These are phyloP conservation scores for Cliona cf. orientalis DNA, from an alignment of 37 sponge, comb jelly and placozoan species.

Conservation along the genomic window DNA sequence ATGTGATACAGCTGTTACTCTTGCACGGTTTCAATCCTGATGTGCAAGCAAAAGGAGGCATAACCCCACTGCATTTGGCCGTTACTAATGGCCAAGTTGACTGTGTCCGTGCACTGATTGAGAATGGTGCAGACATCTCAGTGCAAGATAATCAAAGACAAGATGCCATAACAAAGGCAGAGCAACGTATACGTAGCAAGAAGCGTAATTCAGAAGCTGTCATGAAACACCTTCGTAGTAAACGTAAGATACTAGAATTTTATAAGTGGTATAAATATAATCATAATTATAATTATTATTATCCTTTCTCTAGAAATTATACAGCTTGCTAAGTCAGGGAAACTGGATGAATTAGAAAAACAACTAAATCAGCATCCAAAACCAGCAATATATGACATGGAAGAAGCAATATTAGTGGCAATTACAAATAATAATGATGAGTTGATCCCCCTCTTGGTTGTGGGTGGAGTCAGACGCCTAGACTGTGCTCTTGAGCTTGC, in stretches of 20 bases:
- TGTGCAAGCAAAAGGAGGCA: constrained; percentile 44
- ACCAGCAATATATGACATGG: constrained; percentile 49
- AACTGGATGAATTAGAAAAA: constrained; percentile 34
- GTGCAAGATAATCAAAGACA: constrained; percentile 61
- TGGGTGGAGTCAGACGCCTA: constrained; percentile 61
- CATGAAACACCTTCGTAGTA: constrained; percentile 61
- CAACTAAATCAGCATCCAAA: constrained; percentile 17
- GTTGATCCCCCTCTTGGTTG: constrained; percentile 47
- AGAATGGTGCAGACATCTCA: constrained; percentile 61
- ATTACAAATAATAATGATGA: constrained; percentile 44
- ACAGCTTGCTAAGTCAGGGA: constrained; percentile 8
- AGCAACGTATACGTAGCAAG: constrained; percentile 33
- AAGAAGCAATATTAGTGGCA: constrained; percentile 71
- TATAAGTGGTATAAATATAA: too few species aligned
- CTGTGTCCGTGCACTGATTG: constrained; percentile 64
- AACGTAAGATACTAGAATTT: constrained; percentile 48
- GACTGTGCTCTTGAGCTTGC: constrained; percentile 77
- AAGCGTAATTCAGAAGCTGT: constrained; percentile 68
- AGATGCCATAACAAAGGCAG: constrained; percentile 57
- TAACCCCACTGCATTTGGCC: constrained; percentile 75
- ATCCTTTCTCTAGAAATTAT: constrained; percentile 42
- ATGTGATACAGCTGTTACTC: constrained; percentile 70
- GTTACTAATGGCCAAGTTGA: constrained; percentile 55
- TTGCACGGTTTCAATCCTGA: constrained; percentile 60
- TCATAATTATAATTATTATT: too few species aligned